These are phyloP conservation scores for Carassius carassius DNA, from an alignment of 2,113 vertebrate species.

Conservation along the genomic window DNA sequence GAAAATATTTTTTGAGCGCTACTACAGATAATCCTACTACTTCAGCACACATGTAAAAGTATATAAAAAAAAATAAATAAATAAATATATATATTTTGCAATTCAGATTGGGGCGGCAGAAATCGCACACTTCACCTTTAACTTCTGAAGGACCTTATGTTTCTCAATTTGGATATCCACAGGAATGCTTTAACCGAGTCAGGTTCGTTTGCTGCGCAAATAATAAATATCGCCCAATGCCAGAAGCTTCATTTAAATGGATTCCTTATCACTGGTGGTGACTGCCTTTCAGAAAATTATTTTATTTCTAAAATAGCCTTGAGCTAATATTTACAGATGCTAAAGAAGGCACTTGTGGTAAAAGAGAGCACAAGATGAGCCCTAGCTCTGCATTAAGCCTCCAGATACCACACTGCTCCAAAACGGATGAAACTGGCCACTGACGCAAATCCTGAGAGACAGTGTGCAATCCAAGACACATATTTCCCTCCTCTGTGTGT, in stretches of 20 bases:
- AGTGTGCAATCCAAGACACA: slow-evolving; percentile 68
- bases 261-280: slow-evolving; percentile 73
- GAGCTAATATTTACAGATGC: slow-evolving; percentile 76
- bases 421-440: neutral
- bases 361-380: slow-evolving; percentile 55
- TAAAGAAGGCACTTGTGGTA: slow-evolving; percentile 76
- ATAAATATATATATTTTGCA: neutral
- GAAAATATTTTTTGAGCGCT: neutral
- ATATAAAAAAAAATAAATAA: neutral
- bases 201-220: slow-evolving; percentile 71
- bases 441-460: slow-evolving; percentile 58
- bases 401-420: slow-evolving; percentile 51
- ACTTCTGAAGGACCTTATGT: slow-evolving; percentile 54
- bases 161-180: slow-evolving; percentile 71
- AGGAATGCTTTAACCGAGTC: slow-evolving; percentile 71
- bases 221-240: slow-evolving; percentile 78
- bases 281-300: slow-evolving; percentile 68
- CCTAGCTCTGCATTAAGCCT: slow-evolving; percentile 62
- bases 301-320: slow-evolving; percentile 75
- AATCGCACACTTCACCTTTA: slow-evolving; percentile 5
- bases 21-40: neutral
- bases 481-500: slow-evolving; percentile 50
- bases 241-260: slow-evolving; percentile 59
- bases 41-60: neutral
- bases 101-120: neutral